Conservation (phyloP, 2,797 vertebrate species). For the Ibycter americanus region DNA sequence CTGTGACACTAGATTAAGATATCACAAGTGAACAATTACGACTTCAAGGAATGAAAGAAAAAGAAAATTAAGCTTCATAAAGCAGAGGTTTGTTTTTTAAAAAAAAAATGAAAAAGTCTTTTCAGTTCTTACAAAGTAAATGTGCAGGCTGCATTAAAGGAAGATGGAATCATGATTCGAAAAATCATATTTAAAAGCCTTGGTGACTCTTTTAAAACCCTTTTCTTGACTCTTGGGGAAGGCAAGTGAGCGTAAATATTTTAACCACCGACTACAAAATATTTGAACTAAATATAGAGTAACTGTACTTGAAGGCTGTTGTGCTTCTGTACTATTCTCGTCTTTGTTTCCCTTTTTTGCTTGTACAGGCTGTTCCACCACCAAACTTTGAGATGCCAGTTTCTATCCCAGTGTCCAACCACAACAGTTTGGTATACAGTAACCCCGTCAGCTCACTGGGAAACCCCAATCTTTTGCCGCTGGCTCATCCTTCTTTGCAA, state of each 20-base stretch:
- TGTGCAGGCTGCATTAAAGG: not conserved
- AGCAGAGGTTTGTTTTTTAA: conserved; percentile 43
- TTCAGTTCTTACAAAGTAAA: conserved; percentile 14
- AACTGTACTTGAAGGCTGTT: conserved; percentile 16
- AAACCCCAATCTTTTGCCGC: conserved; percentile 96
- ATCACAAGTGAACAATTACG: conserved; percentile 63
- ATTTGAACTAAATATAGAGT: conserved; percentile 38
- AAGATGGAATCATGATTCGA: conserved; percentile 8
- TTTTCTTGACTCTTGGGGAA: not conserved
- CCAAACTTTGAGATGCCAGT: conserved; percentile 99
- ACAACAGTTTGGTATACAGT: conserved; percentile 95
- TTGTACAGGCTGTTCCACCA: conserved; percentile 89
- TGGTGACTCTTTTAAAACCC: not conserved
- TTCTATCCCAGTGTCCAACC: conserved; percentile 97
- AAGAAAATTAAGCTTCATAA: conserved; percentile 57
- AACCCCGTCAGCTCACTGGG: conserved; percentile 93
- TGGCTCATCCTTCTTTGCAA: conserved; percentile 95
- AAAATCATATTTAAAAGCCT: not conserved
- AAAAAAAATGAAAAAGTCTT: not conserved
- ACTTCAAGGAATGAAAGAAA: conserved; percentile 62
- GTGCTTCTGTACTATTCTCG: conserved; percentile 23
- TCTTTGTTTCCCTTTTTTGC: conserved; percentile 40
- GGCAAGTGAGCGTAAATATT: not conserved
- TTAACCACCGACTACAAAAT: conserved; percentile 28
- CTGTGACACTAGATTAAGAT: conserved; percentile 61